Evolutionary conservation across 2,888 invertebrate species (phyloP).

Genomic region (Cetonia aurata): DNA sequence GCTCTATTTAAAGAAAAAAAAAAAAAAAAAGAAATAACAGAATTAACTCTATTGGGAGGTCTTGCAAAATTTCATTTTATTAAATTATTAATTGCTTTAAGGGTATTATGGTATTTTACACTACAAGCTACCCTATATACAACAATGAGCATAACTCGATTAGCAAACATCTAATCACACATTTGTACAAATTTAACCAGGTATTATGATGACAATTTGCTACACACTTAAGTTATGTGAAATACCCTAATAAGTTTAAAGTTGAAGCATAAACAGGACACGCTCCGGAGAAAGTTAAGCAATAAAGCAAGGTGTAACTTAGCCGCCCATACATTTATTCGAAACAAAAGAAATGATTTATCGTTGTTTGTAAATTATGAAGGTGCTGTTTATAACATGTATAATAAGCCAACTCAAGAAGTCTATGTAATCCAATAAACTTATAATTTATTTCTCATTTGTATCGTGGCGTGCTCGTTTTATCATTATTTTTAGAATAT

Average conservation of each 20-base stretch:
- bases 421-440: constrained; percentile 17
- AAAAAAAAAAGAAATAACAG: too few species aligned
- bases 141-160: too few species aligned
- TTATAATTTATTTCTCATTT: constrained; percentile 21
- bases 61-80: too few species aligned
- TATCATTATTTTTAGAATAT: not conserved
- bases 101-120: too few species aligned
- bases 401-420: constrained; percentile 6
- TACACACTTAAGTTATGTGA: not conserved
- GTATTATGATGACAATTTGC: too few species aligned
- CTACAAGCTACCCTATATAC: too few species aligned
- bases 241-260: constrained; percentile 31
- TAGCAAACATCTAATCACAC: too few species aligned
- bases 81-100: too few species aligned
- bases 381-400: constrained; percentile 22
- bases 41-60: too few species aligned
- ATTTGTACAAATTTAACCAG: too few species aligned
- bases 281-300: constrained; percentile 36
- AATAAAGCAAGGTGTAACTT: constrained; percentile 44
- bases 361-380: constrained; percentile 40
- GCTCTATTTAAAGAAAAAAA: too few species aligned
- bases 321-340: constrained; percentile 41
- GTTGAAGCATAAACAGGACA: constrained; percentile 33
- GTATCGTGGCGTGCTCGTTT: not conserved
- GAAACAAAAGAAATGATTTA: constrained; percentile 45